These are phyloP conservation scores for Acronicta alni DNA, from an alignment of 2,888 invertebrate genomes.

Conservation along the genomic window DNA sequence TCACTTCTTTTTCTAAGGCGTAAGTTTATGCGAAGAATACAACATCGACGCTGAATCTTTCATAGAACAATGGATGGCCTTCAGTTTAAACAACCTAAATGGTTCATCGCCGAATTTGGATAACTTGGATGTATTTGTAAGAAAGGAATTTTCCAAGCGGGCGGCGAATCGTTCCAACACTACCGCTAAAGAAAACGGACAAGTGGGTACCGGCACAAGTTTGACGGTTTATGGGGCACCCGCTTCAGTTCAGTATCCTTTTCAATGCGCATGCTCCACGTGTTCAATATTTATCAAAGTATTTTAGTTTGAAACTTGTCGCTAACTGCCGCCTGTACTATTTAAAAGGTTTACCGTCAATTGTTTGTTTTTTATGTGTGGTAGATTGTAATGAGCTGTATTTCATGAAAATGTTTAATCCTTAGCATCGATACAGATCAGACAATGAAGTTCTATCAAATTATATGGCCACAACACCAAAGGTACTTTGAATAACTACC, in stretches of 20 bases:
- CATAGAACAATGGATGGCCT: constrained; percentile 94
- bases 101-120: constrained; percentile 90
- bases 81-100: constrained; percentile 90
- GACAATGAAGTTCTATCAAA: constrained; percentile 83
- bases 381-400: constrained; percentile 22
- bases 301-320: constrained; percentile 30
- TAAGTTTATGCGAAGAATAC: constrained; percentile 91
- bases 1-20: constrained; percentile 83
- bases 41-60: constrained; percentile 91
- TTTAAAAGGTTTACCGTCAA: constrained; percentile 36
- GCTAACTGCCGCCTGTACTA: constrained; percentile 11
- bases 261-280: constrained; percentile 72
- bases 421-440: constrained; percentile 74
- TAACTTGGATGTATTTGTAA: constrained; percentile 90
- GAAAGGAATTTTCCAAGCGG: constrained; percentile 90
- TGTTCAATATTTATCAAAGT: constrained; percentile 61
- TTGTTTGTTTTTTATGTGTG: constrained; percentile 41
- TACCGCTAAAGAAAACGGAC: constrained; percentile 74
- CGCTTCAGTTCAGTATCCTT: constrained; percentile 82
- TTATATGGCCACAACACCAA: constrained; percentile 80
- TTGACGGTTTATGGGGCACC: constrained; percentile 79
- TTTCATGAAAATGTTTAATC: constrained; percentile 53
- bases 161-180: constrained; percentile 73
- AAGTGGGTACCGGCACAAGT: constrained; percentile 77
- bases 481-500: constrained; percentile 65